These are phyloP conservation scores for Nomada ruficornis DNA, from an alignment of 2,888 invertebrate genomes.

Conservation along the genomic window DNA sequence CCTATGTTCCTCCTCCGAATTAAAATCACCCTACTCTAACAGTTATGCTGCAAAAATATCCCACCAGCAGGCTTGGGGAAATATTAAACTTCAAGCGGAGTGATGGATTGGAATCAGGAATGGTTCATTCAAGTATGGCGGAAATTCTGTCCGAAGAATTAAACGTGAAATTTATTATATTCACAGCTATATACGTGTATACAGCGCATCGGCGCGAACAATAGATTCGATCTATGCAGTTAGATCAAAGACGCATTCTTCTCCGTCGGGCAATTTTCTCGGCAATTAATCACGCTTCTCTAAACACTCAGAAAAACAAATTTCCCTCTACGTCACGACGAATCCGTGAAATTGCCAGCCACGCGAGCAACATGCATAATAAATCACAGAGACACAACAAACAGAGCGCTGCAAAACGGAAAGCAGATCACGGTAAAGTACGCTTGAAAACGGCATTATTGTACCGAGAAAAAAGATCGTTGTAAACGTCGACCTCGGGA, in stretches of 20 bases:
- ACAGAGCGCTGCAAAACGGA: not conserved
- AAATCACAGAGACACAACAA: conserved; percentile 2
- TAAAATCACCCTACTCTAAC: not conserved
- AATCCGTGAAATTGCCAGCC: not conserved
- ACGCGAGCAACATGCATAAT: not conserved
- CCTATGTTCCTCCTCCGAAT: not conserved
- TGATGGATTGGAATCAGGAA: conserved; percentile 27
- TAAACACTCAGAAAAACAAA: not conserved
- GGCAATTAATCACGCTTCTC: not conserved
- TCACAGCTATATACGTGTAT: not conserved
- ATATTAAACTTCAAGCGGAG: conserved; percentile 25
- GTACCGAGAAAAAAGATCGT: not conserved
- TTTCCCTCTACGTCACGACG: not conserved
- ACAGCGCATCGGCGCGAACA: not conserved
- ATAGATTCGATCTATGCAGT: not conserved
- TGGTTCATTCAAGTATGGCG: conserved; percentile 21
- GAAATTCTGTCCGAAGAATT: not conserved
- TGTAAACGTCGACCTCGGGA: not conserved
- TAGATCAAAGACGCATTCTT: not conserved
- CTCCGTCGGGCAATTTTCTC: not conserved
- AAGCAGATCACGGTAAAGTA: not conserved
- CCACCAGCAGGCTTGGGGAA: not conserved
- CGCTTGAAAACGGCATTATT: not conserved
- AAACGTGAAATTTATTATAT: not conserved
- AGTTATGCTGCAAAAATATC: conserved; percentile 5